Percentiles rank a stretch among this genome's conserved stretches.
Conservation (phyloP, 2,888 invertebrate genomes). For the Hydriomena furcata region DNA sequence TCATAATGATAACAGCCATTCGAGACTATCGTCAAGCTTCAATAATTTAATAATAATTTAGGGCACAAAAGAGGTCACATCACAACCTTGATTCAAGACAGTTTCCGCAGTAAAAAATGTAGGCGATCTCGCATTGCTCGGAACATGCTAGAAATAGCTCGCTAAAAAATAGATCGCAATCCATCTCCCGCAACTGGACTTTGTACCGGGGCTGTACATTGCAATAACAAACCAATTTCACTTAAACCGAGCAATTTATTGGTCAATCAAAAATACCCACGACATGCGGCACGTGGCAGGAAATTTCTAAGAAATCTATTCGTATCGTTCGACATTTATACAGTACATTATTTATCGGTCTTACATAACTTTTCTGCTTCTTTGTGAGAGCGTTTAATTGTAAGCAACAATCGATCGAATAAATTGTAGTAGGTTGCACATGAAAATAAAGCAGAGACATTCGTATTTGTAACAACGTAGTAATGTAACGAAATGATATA, state of each 20-base stretch:
- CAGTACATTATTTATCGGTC: conserved; percentile 16
- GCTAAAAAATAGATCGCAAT: conserved; percentile 43
- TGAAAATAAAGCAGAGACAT: background rate
- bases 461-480: conserved; percentile 1
- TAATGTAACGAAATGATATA: conserved; percentile 18
- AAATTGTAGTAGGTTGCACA: conserved; percentile 7
- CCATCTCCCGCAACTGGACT: conserved; percentile 48
- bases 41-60: conserved; percentile 42
- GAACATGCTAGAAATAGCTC: conserved; percentile 37
- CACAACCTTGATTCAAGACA: conserved; percentile 36
- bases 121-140: conserved; percentile 23
- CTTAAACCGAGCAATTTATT: conserved; percentile 36
- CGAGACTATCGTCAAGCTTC: conserved; percentile 52
- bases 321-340: conserved; percentile 3
- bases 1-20: conserved; percentile 15
- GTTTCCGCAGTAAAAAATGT: conserved; percentile 38
- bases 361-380: conserved; percentile 5
- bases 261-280: conserved; percentile 15
- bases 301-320: conserved; percentile 23
- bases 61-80: conserved; percentile 39
- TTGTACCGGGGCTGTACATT: conserved; percentile 41
- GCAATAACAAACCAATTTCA: conserved; percentile 52
- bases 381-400: no score
- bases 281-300: conserved; percentile 9
- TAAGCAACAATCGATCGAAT: conserved; percentile 2